These are phyloP conservation scores for Tachina grossa DNA, from an alignment of 2,888 invertebrate genomes.

Conservation along the genomic window DNA sequence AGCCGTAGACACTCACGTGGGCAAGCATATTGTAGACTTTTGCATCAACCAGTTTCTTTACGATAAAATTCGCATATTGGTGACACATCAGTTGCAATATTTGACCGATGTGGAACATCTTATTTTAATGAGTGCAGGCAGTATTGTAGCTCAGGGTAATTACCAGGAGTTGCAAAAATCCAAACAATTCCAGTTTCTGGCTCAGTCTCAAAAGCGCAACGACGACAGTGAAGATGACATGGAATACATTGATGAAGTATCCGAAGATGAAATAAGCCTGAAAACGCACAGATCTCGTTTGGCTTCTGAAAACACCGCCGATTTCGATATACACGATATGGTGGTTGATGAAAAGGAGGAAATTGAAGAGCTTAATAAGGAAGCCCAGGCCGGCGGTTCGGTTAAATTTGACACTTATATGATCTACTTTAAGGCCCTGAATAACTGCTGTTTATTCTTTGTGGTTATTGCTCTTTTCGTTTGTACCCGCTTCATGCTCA, in stretches of 20 bases:
- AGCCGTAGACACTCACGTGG: conserved; percentile 90
- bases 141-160: conserved; percentile 78
- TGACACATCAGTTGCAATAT: conserved; percentile 88
- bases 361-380: conserved; percentile 79
- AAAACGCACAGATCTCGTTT: conserved; percentile 77
- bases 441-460: conserved; percentile 80
- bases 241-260: conserved; percentile 32
- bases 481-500: conserved; percentile 86
- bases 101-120: conserved; percentile 84
- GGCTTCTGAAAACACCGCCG: conserved; percentile 77
- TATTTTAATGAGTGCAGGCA: conserved; percentile 84
- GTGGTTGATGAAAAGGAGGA: conserved; percentile 56
- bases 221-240: conserved; percentile 57
- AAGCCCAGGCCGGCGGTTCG: conserved; percentile 85
- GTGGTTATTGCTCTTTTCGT: conserved; percentile 83
- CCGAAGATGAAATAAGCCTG: conserved; percentile 76
- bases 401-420: conserved; percentile 85
- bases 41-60: conserved; percentile 85
- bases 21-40: conserved; percentile 88
- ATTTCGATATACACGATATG: conserved; percentile 73
- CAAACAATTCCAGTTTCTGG: conserved; percentile 63
- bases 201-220: conserved; percentile 53
- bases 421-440: conserved; percentile 84
- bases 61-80: conserved; percentile 87
- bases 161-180: conserved; percentile 75